These are phyloP conservation scores for Pycnomerus fuliginosus DNA, from an alignment of 2,888 invertebrate genomes.

Conservation along the genomic window DNA sequence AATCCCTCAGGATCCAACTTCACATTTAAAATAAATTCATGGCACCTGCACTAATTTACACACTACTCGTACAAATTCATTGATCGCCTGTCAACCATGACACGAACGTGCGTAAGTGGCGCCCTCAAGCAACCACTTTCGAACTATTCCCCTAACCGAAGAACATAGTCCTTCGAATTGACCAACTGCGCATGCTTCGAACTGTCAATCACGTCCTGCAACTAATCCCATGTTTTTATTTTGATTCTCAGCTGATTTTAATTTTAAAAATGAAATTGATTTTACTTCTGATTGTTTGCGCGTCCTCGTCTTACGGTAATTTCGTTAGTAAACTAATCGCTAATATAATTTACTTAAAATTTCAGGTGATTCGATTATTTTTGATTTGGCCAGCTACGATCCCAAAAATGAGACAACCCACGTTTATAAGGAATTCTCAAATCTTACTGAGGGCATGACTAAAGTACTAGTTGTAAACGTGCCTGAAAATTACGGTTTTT, in stretches of 20 bases:
- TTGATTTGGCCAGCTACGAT: slow-evolving; percentile 41
- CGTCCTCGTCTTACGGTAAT: slow-evolving; percentile 3
- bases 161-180: not conserved
- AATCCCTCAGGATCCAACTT: slow-evolving; percentile 31
- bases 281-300: too few species aligned
- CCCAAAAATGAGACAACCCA: slow-evolving; percentile 30
- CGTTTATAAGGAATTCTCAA: slow-evolving; percentile 36
- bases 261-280: slow-evolving; percentile 1
- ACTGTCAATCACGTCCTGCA: not conserved
- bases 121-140: slow-evolving; percentile 47
- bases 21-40: slow-evolving; percentile 48
- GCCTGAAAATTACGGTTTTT: slow-evolving; percentile 55
- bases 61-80: slow-evolving; percentile 67
- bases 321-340: too few species aligned
- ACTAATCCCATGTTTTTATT: slow-evolving; percentile 4
- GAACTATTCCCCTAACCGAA: not conserved
- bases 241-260: slow-evolving; percentile 6
- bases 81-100: slow-evolving; percentile 74
- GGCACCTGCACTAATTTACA: slow-evolving; percentile 50
- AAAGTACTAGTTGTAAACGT: slow-evolving; percentile 51
- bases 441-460: slow-evolving; percentile 33
- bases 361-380: slow-evolving; percentile 17
- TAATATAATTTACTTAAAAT: slow-evolving; percentile 19
- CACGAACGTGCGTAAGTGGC: slow-evolving; percentile 57
- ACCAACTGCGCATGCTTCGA: too few species aligned